Base-by-base conservation (phyloP, 2,113 vertebrate species). In the Alouatta palliata region DNA sequence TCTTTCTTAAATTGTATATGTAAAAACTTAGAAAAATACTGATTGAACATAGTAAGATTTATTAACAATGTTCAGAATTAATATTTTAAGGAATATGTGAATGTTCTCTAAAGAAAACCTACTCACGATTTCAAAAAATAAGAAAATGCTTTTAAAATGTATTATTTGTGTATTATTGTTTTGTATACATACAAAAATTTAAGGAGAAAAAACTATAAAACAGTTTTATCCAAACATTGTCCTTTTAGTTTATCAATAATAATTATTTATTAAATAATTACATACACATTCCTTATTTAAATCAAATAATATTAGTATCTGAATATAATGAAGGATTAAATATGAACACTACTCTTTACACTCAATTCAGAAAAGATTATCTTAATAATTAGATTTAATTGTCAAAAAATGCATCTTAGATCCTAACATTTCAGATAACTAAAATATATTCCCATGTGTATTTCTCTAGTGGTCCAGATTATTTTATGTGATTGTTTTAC, bases 11-110 rank as follows among this genome's bases (percentile, higher is more conserved):
- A 80, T 49, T 87, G 1, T 43, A 19, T 54, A 81, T 87, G 45
- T 75, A 91, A 96, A 80, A 71, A 75, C 90, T 92, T 87, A 52
- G 64, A 92, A 95, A 92, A 14, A 95, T 94, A 37, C 3, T 95
- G 25, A 90, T 75, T 5, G 35, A 80, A 2, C 40, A 61, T 77
- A 23, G 52, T 73, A 58, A 95, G 10, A 87, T 64, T 61, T 70
- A 84, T 43, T 87, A 95, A 75, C 79, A 77, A 61, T 49, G 1
- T 58, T 64, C 76, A 71, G 47, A 92, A 71, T 66, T 11, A 25
- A 76, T 80, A 76, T 90, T 94, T 94, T 90, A n/a, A 94, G 3
- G 86, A 95, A 75, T 47, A 32, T 70, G 6, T 90, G n/a, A 54
- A 27, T 61, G 2, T 45, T 83, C 2, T 77, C 40, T 52, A 37